Evolutionary conservation across 2,113 vertebrate genomes (phyloP).

Genomic region (Lepus timidus): DNA sequence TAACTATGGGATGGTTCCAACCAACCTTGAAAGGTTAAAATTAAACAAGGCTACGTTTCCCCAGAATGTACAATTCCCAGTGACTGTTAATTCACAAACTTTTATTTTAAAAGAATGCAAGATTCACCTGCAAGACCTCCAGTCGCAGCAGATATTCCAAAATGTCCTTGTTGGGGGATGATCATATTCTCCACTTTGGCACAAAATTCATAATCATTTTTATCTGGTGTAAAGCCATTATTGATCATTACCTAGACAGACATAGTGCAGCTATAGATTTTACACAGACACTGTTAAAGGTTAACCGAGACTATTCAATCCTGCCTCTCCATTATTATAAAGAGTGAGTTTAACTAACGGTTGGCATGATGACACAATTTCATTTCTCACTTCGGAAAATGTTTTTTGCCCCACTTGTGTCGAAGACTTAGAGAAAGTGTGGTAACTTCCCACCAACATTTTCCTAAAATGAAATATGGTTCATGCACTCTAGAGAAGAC

Average conservation of each 20-base stretch:
- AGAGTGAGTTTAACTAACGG: not conserved
- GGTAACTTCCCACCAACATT: not conserved
- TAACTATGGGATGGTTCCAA: not conserved
- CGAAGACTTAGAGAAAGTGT: slow-evolving; percentile 19
- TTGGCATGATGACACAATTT: not conserved
- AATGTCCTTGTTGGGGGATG: slow-evolving; percentile 93
- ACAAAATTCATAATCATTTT: slow-evolving; percentile 97
- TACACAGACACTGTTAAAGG: slow-evolving; percentile 5
- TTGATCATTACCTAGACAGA: slow-evolving; percentile 94
- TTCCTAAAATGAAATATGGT: not conserved
- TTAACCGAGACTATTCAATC: not conserved
- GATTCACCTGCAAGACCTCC: slow-evolving; percentile 95
- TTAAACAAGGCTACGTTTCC: not conserved
- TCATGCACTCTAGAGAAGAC: not conserved
- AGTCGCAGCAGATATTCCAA: slow-evolving; percentile 97
- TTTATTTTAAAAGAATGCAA: not conserved
- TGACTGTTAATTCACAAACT: not conserved
- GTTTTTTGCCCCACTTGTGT: not conserved
- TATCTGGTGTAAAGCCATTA: slow-evolving; percentile 98
- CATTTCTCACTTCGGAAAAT: not conserved
- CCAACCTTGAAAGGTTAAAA: not conserved
- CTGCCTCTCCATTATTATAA: slow-evolving; percentile 21
- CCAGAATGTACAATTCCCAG: not conserved
- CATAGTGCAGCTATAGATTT: not conserved
- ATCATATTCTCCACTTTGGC: slow-evolving; percentile 95